Base-by-base conservation (phyloP, 1,140 invertebrate species). In the Zaprionus nigranus region DNA sequence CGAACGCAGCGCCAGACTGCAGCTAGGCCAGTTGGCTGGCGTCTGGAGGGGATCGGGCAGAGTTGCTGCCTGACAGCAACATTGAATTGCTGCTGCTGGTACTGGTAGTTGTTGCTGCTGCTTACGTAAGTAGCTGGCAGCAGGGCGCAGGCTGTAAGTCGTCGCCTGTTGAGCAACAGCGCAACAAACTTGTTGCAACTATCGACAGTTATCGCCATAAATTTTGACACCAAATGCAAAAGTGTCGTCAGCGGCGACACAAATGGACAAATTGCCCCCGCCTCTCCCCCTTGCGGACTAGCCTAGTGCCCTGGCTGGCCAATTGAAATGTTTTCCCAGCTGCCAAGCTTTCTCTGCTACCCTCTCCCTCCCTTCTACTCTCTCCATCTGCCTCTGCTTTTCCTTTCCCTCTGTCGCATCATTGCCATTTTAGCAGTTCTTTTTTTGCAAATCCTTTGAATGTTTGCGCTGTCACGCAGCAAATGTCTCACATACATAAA, bases 191-290 rank as follows among this genome's bases (percentile, higher is more conserved):
- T 85, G 87, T 79, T 83, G 75, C 79, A 88, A 80, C 81, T 82
- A 91, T 82, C 81, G 88, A 91, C 88, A 88, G 88, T 84, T 91
- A 91, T 85, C 88, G 81, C 88, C 88, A 91, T 91, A 91, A 91
- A 91, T 91, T 91, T 91, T 83, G 88, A 88, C 83, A 91, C 72
- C 70, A 90, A 90, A 86, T 88, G 84, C 85, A 88, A 78, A 78
- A 75, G 72, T 78, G 64, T 78, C 61, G 71, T 78, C 76, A 75
- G 76, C 64, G n/a, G 26, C 69, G 51, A 78, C 62, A 38, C 62
- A 87, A 84, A 81, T 79, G 72, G 84, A 88, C 85, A 88, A 88
- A 88, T 90, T 88, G 85, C 75, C 22, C 53, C 13, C 30, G 3
- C 9, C 30, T 9, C 40, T 17, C 26, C 15, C 20, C 30, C 9